These are phyloP conservation scores for Siniperca knerii DNA, from an alignment of 2,113 vertebrate species.

Conservation along the genomic window DNA sequence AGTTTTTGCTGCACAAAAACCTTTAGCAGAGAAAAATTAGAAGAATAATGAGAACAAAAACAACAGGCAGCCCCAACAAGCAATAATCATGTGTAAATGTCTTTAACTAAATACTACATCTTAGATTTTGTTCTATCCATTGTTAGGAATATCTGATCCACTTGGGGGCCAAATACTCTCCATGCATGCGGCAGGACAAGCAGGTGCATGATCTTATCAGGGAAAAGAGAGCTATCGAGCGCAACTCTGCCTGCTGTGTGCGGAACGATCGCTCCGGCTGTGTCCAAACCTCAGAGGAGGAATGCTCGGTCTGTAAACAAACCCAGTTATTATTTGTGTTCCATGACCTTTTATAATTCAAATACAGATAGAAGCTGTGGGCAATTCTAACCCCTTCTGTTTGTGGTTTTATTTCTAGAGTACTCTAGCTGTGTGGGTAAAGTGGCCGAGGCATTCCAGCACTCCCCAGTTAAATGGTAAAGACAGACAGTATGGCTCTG, in stretches of 20 bases:
- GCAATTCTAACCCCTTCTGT: conserved; percentile 5
- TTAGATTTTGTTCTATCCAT: not conserved
- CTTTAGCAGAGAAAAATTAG: too few species aligned
- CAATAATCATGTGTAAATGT: not conserved
- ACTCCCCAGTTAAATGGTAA: conserved; percentile 87
- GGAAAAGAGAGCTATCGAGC: conserved; percentile 89
- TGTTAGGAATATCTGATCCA: conserved; percentile 96
- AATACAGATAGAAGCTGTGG: not conserved
- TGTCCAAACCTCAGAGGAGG: conserved; percentile 94
- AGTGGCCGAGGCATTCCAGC: conserved; percentile 93
- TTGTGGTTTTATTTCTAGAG: conserved; percentile 82
- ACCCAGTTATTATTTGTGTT: not conserved
- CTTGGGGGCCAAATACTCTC: conserved; percentile 97
- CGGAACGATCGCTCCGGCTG: conserved; percentile 97
- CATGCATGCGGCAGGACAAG: conserved; percentile 97
- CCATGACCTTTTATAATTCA: not conserved
- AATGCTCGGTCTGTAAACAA: conserved; percentile 92
- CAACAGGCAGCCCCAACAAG: not conserved
- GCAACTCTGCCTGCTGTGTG: conserved; percentile 96
- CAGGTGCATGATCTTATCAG: conserved; percentile 94
- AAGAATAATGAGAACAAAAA: too few species aligned
- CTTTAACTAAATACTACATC: not conserved
- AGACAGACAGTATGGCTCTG: conserved; percentile 90
- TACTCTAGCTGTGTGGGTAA: conserved; percentile 97
- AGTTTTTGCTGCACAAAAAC: too few species aligned